Conservation (phyloP, 2,113 vertebrate genomes). For the Eurypyga helias region DNA sequence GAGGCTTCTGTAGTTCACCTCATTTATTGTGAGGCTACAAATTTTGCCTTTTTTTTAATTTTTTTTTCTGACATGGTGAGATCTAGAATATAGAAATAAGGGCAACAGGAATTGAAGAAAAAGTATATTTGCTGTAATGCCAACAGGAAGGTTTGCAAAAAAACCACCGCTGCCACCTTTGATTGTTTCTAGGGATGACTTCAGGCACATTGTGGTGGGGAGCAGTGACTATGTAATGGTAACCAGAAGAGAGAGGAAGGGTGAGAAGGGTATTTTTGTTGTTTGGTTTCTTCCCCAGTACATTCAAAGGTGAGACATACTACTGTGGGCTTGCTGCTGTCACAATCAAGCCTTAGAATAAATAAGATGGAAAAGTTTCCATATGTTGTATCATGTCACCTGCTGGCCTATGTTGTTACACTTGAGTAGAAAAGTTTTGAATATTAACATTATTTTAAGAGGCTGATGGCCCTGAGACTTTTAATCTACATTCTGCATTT, state of each 20-base stretch:
- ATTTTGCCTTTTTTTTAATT: neutral
- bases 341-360: neutral
- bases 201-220: neutral
- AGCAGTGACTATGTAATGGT: neutral
- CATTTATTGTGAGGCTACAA: slow-evolving; percentile 54
- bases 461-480: neutral
- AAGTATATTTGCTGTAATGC: neutral
- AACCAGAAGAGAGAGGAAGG: neutral
- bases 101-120: neutral
- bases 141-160: slow-evolving; percentile 27
- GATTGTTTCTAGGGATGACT: slow-evolving; percentile 19
- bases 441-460: neutral
- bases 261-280: neutral
- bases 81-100: slow-evolving; percentile 22
- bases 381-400: neutral
- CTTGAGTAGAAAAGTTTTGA: neutral
- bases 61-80: neutral
- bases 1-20: slow-evolving; percentile 54
- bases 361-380: neutral
- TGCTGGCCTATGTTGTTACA: neutral
- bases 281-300: neutral
- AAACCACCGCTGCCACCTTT: neutral
- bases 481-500: neutral
- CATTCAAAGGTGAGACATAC: neutral
- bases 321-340: neutral